phyloP scores from a whole-genome alignment of 2,797 vertebrate species.

The Clarias platycephalus region DNA sequence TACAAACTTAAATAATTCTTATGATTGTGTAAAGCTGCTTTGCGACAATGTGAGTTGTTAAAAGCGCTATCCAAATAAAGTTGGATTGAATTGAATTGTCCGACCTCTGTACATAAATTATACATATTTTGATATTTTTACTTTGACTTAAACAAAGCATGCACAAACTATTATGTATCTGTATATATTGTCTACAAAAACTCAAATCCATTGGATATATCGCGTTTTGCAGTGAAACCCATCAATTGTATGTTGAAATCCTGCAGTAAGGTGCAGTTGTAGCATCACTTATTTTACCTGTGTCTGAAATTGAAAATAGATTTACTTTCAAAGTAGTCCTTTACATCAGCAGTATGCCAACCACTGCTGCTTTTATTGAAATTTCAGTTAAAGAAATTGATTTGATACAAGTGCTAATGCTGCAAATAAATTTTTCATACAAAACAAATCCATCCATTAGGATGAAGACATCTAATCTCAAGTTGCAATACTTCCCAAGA shows the following conservation, averaged over 20 bases:
- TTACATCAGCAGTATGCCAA: not conserved
- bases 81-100: no score
- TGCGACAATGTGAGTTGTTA: no score
- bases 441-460: not conserved
- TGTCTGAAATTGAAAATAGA: not conserved
- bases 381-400: not conserved
- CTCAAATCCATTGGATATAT: no score
- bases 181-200: no score
- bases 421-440: conserved; percentile 1
- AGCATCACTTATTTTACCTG: not conserved
- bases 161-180: no score
- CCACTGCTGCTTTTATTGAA: not conserved
- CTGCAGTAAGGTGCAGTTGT: not conserved
- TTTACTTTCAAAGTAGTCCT: not conserved
- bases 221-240: no score
- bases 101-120: no score
- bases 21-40: no score
- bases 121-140: no score
- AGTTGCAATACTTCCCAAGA: conserved; percentile 28
- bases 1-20: no score
- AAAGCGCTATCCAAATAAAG: no score
- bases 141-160: no score
- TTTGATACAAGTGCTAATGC: not conserved
- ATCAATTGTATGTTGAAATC: not conserved
- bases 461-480: conserved; percentile 17